Evolutionary conservation across 2,797 vertebrate genomes (phyloP), one percentile per base, ranked within the genome.

Genomic region (Schizopygopsis malacanthus): DNA sequence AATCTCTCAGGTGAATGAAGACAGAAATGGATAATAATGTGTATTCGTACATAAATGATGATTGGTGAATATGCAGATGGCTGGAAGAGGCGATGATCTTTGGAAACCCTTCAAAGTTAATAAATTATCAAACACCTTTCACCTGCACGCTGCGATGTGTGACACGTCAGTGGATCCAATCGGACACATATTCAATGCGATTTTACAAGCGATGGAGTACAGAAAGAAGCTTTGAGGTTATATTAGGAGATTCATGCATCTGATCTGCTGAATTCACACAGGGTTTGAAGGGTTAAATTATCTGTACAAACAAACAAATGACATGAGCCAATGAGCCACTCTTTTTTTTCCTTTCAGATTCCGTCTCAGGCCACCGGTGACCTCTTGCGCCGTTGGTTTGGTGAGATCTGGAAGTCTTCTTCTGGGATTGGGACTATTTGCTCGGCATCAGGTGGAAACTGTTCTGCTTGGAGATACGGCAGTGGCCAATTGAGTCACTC

Each of bases 391-490:
- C 97, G 96, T 91, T 91, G 93, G 89, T 93, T 95, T 87, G 92
- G 93, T 85, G 92, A 94, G 45, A 93, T 89, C 85, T 96, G 95
- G 79, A 96, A 96, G 92, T 96, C 96, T 93, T 97, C 97, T 93
- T 97, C 96, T 2, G 94, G 94, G 92, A 95, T 95, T 22, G 95
- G 95, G 90, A 92, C 94, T 92, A 96, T 93, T 93, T 95, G 94
- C 90, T 96, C 95, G 86, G 95, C 94, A 87, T 97, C 96, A 75
- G 95, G 95, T 54, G 95, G 96, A 92, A 93, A 96, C 86, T 90
- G 95, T 95, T 97, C 98, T 99, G 96, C 95, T 97, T 95, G 95
- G 95, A 97, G 96, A 98, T 95, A 97, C 93, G 91, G 94, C 96
- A 95, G 94, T 93, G 96, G 95, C 96, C 94, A 92, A 93, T 96